A percentile compares a stretch with the other conserved stretches of the same genome.
These are phyloP conservation scores for Streptopelia turtur DNA, from an alignment of 2,797 vertebrate genomes.

Conservation along the genomic window DNA sequence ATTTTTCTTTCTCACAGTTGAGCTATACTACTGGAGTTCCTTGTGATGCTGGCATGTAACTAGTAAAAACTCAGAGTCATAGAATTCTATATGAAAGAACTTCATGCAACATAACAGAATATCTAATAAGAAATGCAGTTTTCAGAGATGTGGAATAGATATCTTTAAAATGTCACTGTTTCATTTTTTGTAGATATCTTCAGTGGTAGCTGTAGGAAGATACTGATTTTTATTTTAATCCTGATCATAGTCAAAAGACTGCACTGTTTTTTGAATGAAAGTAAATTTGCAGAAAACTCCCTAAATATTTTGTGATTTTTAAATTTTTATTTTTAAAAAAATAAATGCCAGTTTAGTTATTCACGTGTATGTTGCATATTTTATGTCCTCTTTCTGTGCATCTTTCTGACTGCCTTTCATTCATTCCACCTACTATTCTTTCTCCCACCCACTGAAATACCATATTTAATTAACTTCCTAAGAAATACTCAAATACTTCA, in stretches of 20 bases:
- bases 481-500: neutral
- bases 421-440: neutral
- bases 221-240: slow-evolving; percentile 35
- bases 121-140: slow-evolving; percentile 48
- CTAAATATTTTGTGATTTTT: neutral
- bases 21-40: slow-evolving; percentile 11
- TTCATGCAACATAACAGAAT: slow-evolving; percentile 45
- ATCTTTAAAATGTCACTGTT: slow-evolving; percentile 56
- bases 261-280: neutral
- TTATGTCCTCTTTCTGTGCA: neutral
- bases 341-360: neutral
- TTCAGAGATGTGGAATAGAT: slow-evolving; percentile 25
- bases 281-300: neutral
- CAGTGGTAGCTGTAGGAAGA: slow-evolving; percentile 9
- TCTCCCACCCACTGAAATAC: neutral
- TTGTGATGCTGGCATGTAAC: neutral
- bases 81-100: slow-evolving; percentile 22
- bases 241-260: slow-evolving; percentile 22
- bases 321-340: neutral
- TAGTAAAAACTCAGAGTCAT: slow-evolving; percentile 37
- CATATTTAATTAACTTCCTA: neutral
- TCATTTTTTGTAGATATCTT: slow-evolving; percentile 1
- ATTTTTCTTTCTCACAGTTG: slow-evolving; percentile 17
- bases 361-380: neutral
- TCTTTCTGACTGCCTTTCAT: neutral